These are phyloP conservation scores for Amiota mariae DNA, from an alignment of 2,888 invertebrate species.

Conservation along the genomic window DNA sequence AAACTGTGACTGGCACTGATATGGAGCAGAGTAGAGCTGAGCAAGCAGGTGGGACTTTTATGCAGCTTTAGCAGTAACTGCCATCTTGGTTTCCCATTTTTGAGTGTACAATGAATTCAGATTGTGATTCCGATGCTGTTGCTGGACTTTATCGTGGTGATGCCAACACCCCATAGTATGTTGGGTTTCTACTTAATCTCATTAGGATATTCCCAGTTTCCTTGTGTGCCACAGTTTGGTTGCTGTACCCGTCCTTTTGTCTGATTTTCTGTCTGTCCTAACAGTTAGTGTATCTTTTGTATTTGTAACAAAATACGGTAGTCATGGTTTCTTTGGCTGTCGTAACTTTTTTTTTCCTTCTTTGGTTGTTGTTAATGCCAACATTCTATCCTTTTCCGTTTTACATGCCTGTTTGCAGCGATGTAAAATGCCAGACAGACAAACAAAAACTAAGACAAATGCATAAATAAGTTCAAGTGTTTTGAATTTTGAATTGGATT, in stretches of 20 bases:
- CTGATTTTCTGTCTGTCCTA: not conserved
- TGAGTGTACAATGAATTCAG: too few species aligned
- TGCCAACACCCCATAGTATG: not conserved
- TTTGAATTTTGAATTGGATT: conserved; percentile 59
- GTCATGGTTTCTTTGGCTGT: not conserved
- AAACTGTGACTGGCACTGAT: not conserved
- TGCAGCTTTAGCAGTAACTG: not conserved
- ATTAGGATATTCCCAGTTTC: conserved; percentile 36
- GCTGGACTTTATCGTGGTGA: not conserved
- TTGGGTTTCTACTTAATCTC: conserved; percentile 35
- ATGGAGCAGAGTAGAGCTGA: not conserved
- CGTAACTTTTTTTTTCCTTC: not conserved
- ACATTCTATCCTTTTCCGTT: not conserved
- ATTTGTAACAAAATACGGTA: not conserved
- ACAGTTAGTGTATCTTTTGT: not conserved
- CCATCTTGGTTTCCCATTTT: too few species aligned
- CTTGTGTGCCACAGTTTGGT: conserved; percentile 11
- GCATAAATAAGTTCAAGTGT: conserved; percentile 64
- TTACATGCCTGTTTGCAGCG: not conserved
- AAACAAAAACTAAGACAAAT: conserved; percentile 53
- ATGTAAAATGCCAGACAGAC: conserved; percentile 1
- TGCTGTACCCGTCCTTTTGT: not conserved
- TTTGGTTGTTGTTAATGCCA: too few species aligned
- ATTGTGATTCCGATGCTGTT: not conserved
- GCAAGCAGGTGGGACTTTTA: not conserved